Evolutionary conservation across 2,797 vertebrate genomes (phyloP), one percentile per base, ranked within the genome.

Genomic region (Rallus crepitans): DNA sequence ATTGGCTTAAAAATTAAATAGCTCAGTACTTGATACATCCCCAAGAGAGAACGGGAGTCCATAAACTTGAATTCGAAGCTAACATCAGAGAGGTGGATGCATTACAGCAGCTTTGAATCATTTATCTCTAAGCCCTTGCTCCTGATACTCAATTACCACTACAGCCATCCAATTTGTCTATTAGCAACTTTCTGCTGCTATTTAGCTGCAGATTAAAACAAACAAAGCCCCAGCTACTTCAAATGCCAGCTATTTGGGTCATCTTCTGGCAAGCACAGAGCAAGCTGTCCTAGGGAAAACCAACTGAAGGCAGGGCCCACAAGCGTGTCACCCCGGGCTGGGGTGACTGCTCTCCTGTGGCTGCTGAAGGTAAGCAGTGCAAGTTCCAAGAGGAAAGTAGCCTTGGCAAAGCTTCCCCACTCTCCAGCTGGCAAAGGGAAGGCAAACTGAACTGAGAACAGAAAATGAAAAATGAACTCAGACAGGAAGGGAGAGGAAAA

Each of bases 401-500:
- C 53, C 48, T 52, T 25, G 37, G 76, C 30, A 89, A 59, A 89
- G 70, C 50, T 28, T 45, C n/a, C 64, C 69, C 50, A 40, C 37
- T 72, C 71, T 70, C 12, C 31, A 50, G 28, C 73, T 93, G 80
- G 65, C 60, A 77, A 61, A 59, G 27, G 1, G 14, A 66, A 70
- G 35, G 60, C 60, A 86, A 91, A 64, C 72, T 23, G 37, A 87
- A 76, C 37, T 19, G 57, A 37, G 59, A 85, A 68, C 7, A 56
- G 50, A 66, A 61, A 60, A 57, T 85, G 81, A 81, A 78, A 92
- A 94, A 82, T 80, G 8, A 80, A 76, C 78, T 89, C 30, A 5
- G 68, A 81, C 45, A 94, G 68, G 68, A 64, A 92, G 60, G 23
- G 37, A 93, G 45, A 75, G 47, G 70, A 95, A 95, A 95, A 92